phyloP scores from a whole-genome alignment of 2,888 invertebrate genomes.

The Lingula anatina region DNA sequence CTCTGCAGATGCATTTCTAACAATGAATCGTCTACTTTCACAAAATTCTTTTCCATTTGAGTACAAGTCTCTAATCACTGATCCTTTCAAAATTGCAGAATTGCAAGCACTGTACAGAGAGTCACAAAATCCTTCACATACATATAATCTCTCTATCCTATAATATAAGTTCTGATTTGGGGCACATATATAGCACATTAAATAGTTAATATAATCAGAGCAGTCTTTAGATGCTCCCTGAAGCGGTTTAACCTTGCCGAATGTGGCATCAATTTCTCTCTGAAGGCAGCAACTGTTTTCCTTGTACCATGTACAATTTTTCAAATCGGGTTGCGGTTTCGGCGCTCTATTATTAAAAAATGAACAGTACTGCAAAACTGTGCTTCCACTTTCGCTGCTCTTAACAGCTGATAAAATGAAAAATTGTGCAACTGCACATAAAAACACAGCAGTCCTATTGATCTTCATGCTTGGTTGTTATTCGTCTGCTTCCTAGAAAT shows the following conservation, averaged over 20 bases:
- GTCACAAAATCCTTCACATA: constrained; percentile 51
- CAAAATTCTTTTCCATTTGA: constrained; percentile 46
- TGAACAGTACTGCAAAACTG: constrained; percentile 43
- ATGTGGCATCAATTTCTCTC: constrained; percentile 50
- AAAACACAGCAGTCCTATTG: too few species aligned
- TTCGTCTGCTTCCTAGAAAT: too few species aligned
- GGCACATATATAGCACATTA: constrained; percentile 53
- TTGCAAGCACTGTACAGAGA: constrained; percentile 46
- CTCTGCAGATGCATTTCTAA: too few species aligned
- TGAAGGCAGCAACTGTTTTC: constrained; percentile 51
- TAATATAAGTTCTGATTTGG: constrained; percentile 42
- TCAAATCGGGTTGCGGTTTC: constrained; percentile 42
- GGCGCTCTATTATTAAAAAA: constrained; percentile 52
- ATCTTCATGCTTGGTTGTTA: too few species aligned
- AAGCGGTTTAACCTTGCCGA: constrained; percentile 49
- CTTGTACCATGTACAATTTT: constrained; percentile 52
- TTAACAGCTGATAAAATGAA: too few species aligned
- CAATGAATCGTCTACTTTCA: constrained; percentile 42
- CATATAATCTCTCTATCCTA: constrained; percentile 37
- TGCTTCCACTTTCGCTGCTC: too few species aligned
- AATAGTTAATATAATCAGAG: constrained; percentile 48
- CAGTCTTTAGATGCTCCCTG: constrained; percentile 48
- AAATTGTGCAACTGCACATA: too few species aligned
- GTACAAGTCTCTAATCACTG: constrained; percentile 42
- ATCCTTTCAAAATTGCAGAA: constrained; percentile 48